Percentiles rank a stretch among this genome's conserved stretches.
Conservation (phyloP, 2,797 vertebrate genomes). For the Macrochelys suwanniensis region DNA sequence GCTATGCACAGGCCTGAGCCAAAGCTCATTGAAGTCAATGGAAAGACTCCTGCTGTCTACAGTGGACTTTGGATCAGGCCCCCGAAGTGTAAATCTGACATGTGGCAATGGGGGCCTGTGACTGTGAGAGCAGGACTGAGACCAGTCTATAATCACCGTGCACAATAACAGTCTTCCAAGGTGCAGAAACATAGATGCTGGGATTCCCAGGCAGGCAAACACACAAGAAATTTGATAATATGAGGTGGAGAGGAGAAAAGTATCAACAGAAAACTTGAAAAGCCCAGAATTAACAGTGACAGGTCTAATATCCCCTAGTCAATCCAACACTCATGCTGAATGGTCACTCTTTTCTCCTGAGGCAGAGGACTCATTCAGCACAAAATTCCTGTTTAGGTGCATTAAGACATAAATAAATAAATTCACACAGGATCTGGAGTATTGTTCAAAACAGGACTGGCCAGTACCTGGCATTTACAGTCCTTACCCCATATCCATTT, state of each 20-base stretch:
- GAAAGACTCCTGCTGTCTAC: neutral
- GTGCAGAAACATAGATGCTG: neutral
- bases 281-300: neutral
- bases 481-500: neutral
- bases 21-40: neutral
- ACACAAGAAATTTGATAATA: constrained; percentile 20
- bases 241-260: neutral
- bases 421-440: neutral
- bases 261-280: constrained; percentile 34
- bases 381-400: neutral
- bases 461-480: neutral
- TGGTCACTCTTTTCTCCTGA: neutral
- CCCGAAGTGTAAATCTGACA: neutral
- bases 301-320: constrained; percentile 1
- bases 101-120: neutral
- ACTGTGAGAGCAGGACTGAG: neutral
- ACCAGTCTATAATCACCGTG: neutral
- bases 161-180: neutral
- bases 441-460: neutral
- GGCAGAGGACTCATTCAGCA: constrained; percentile 18
- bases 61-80: neutral
- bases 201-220: neutral
- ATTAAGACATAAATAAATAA: constrained; percentile 8
- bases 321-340: constrained; percentile 17
- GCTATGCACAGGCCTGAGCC: neutral